Evolutionary conservation across 2,888 invertebrate genomes (phyloP).

Genomic region (Listrodromus nycthemerus): DNA sequence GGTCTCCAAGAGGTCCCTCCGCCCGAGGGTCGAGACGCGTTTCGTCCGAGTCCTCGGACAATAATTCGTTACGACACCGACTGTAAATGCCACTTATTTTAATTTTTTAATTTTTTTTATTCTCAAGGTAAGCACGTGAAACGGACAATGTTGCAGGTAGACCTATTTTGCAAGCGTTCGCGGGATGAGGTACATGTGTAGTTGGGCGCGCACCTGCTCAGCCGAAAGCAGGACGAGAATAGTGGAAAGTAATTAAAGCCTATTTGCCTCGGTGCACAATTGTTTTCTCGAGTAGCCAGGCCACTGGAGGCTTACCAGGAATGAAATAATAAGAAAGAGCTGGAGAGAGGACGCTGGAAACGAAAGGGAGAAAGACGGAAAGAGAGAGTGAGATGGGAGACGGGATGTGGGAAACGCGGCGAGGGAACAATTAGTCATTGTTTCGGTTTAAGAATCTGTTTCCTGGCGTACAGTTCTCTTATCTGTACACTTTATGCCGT

Average conservation of each 20-base stretch:
- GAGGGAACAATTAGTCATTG: conserved; percentile 67
- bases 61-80: conserved; percentile 37
- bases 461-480: conserved; percentile 38
- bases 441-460: conserved; percentile 61
- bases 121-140: neutral
- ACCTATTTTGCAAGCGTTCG: conserved; percentile 8
- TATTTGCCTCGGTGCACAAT: conserved; percentile 65
- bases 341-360: conserved; percentile 1
- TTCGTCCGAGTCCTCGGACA: neutral
- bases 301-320: conserved; percentile 63
- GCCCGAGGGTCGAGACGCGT: neutral
- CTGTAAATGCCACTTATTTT: neutral
- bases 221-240: conserved; percentile 46
- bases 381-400: conserved; percentile 58
- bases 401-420: conserved; percentile 62
- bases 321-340: conserved; percentile 63
- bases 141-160: neutral
- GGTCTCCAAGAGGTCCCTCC: conserved; percentile 18
- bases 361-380: conserved; percentile 10
- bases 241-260: conserved; percentile 63
- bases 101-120: neutral
- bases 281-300: conserved; percentile 66
- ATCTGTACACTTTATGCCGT: conserved; percentile 34
- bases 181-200: conserved; percentile 33
- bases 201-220: conserved; percentile 30